phyloP scores from a whole-genome alignment of 2,888 invertebrate genomes.

The Cataglyphis altisquamis region DNA sequence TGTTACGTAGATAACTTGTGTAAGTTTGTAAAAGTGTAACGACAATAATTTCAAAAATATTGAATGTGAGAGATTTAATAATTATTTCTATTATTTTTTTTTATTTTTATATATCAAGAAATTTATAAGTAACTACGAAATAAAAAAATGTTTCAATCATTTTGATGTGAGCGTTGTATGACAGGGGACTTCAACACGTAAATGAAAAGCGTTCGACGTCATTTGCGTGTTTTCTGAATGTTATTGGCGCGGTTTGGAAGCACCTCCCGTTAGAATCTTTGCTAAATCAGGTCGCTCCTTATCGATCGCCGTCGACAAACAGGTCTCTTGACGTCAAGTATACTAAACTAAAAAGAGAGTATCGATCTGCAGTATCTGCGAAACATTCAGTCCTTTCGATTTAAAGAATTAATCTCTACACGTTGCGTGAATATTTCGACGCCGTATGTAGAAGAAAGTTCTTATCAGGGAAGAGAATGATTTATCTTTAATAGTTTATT shows the following conservation, averaged over 20 bases:
- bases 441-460: neutral
- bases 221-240: neutral
- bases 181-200: neutral
- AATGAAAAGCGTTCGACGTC: neutral
- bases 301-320: slow-evolving; percentile 64
- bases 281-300: slow-evolving; percentile 65
- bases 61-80: neutral
- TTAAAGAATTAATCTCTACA: slow-evolving; percentile 65
- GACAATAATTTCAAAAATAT: neutral
- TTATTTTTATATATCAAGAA: neutral
- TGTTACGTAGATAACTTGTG: too few species aligned
- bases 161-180: neutral
- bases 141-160: neutral
- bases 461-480: neutral
- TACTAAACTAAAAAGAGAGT: slow-evolving; percentile 54
- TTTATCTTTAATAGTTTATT: neutral
- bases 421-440: slow-evolving; percentile 23
- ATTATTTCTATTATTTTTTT: neutral
- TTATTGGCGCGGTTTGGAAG: neutral
- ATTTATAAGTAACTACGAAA: neutral
- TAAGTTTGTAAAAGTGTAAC: neutral
- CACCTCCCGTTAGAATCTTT: slow-evolving; percentile 21
- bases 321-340: slow-evolving; percentile 48
- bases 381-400: slow-evolving; percentile 53
- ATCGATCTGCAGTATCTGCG: slow-evolving; percentile 66